Evolutionary conservation across 2,797 vertebrate genomes (phyloP).

Genomic region (Fistularia commersonii): DNA sequence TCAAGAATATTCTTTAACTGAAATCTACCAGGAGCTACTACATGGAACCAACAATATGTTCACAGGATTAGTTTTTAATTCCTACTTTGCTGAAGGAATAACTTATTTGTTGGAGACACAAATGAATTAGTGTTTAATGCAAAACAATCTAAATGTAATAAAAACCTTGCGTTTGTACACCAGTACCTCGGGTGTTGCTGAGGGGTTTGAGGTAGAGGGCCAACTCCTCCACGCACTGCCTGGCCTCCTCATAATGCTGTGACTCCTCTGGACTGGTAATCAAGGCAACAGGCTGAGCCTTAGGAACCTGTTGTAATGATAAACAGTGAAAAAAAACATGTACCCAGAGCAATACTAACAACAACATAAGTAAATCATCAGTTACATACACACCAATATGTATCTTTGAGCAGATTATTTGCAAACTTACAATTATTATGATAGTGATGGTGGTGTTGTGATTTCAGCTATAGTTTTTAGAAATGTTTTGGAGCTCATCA

Average conservation of each 20-base stretch:
- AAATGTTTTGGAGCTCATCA: no score
- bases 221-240: constrained; percentile 97
- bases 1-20: no score
- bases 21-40: no score
- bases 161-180: background rate
- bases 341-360: background rate
- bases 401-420: no score
- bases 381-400: no score
- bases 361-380: background rate
- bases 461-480: no score
- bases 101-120: no score
- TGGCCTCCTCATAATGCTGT: constrained; percentile 96
- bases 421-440: background rate
- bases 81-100: no score
- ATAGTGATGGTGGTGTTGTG: no score
- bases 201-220: constrained; percentile 99
- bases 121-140: no score
- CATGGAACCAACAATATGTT: no score
- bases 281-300: constrained; percentile 90
- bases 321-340: constrained; percentile 1
- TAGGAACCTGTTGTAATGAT: constrained; percentile 82
- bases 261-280: constrained; percentile 93
- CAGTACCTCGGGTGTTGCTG: constrained; percentile 92
- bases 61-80: no score
- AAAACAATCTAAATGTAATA: background rate